A percentile compares a stretch with the other conserved stretches of the same genome.
Evolutionary conservation across 2,113 vertebrate genomes (phyloP).

Genomic region (Syngnathus scovelli): DNA sequence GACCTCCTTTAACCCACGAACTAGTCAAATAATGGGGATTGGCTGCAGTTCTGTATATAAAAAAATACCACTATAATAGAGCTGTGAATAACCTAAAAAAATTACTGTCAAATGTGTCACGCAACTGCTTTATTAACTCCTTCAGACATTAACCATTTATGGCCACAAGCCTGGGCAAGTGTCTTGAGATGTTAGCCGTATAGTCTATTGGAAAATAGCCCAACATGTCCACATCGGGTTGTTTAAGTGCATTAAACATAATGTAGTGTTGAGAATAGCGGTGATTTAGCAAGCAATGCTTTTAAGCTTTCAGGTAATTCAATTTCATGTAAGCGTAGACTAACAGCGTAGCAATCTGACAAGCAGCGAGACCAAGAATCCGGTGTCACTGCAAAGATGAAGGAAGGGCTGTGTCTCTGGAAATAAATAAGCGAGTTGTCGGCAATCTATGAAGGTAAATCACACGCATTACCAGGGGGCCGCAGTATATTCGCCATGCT

Average conservation of each 20-base stretch:
- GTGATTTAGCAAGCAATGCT: constrained; percentile 11
- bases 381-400: constrained; percentile 9
- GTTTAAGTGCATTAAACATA: constrained; percentile 12
- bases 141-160: constrained; percentile 3
- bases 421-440: constrained; percentile 26
- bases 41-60: not conserved
- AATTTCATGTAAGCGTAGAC: not conserved
- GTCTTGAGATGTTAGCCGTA: not conserved
- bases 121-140: not conserved
- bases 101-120: not conserved
- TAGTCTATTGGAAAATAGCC: not conserved
- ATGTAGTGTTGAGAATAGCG: not conserved
- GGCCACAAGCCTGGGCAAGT: constrained; percentile 7
- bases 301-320: constrained; percentile 17
- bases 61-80: constrained; percentile 27
- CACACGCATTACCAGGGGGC: constrained; percentile 7
- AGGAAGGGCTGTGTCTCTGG: not conserved
- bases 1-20: constrained; percentile 33
- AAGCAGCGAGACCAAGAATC: constrained; percentile 22
- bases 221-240: constrained; percentile 2
- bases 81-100: constrained; percentile 12
- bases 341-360: constrained; percentile 10
- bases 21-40: constrained; percentile 14
- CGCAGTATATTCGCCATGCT: too few species aligned
- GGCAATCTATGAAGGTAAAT: constrained; percentile 37